Evolutionary conservation across 2,113 vertebrate genomes (phyloP).

Genomic region (Tiliqua scincoides): DNA sequence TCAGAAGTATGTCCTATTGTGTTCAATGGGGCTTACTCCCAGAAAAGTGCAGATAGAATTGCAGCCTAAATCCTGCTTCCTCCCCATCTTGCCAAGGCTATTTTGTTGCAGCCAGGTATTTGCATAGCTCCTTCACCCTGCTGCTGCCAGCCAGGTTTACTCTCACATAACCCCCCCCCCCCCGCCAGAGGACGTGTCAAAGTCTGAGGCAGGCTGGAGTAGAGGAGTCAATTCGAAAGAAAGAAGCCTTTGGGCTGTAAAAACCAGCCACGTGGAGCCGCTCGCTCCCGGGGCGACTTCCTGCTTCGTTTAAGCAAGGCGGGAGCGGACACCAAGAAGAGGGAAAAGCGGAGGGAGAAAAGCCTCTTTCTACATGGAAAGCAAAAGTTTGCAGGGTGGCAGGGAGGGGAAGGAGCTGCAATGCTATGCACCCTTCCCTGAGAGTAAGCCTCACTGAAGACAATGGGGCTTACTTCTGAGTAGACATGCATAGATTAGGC

Average conservation of each 20-base stretch:
- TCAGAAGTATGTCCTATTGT: no score
- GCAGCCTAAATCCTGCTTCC: no score
- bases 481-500: no score
- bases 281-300: slow-evolving; percentile 64
- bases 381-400: slow-evolving; percentile 1
- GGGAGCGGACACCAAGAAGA: neutral
- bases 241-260: slow-evolving; percentile 44
- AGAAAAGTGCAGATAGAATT: no score
- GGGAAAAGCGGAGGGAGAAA: no score
- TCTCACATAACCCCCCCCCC: slow-evolving; percentile 37
- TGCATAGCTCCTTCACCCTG: slow-evolving; percentile 41
- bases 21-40: no score
- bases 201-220: slow-evolving; percentile 27
- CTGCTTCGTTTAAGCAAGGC: slow-evolving; percentile 54
- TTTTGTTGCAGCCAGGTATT: neutral
- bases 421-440: no score
- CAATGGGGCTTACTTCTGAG: no score
- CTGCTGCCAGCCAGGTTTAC: slow-evolving; percentile 37
- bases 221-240: neutral
- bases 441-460: no score
- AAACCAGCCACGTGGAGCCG: slow-evolving; percentile 74
- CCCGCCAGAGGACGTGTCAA: slow-evolving; percentile 33
- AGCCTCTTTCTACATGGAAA: neutral
- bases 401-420: neutral
- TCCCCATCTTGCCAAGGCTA: neutral